These are phyloP conservation scores for Leptinotarsa defecta DNA, from an alignment of 1,140 invertebrate species.

Conservation along the genomic window DNA sequence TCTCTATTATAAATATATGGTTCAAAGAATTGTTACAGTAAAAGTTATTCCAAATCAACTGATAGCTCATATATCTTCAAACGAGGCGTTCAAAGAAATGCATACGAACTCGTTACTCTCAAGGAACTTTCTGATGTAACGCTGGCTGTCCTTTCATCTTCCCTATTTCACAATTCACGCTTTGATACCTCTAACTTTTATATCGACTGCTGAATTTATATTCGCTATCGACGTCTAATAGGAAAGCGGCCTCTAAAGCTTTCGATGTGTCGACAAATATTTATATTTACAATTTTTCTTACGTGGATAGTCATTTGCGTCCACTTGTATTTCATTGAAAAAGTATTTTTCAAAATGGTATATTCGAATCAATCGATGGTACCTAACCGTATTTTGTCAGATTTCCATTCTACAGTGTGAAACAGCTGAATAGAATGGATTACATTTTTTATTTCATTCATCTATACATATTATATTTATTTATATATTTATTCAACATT, in stretches of 20 bases:
- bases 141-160: slow-evolving; percentile 13
- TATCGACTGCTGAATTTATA: slow-evolving; percentile 17
- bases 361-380: no score
- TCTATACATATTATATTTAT: no score
- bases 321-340: no score
- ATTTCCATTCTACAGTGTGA: no score
- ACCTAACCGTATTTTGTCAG: no score
- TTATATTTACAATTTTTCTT: background rate
- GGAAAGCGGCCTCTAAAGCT: background rate
- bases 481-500: no score
- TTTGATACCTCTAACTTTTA: slow-evolving; percentile 21
- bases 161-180: slow-evolving; percentile 17
- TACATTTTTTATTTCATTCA: no score
- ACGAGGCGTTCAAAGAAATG: background rate
- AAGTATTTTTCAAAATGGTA: no score
- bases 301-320: background rate
- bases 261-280: background rate
- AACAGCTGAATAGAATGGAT: no score
- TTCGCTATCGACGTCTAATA: slow-evolving; percentile 9
- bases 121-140: background rate
- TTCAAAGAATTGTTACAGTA: background rate
- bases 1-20: no score
- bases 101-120: background rate
- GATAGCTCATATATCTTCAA: background rate
- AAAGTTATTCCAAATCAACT: background rate